Conservation (phyloP, 1,140 invertebrate genomes). For the Euura lappo region DNA sequence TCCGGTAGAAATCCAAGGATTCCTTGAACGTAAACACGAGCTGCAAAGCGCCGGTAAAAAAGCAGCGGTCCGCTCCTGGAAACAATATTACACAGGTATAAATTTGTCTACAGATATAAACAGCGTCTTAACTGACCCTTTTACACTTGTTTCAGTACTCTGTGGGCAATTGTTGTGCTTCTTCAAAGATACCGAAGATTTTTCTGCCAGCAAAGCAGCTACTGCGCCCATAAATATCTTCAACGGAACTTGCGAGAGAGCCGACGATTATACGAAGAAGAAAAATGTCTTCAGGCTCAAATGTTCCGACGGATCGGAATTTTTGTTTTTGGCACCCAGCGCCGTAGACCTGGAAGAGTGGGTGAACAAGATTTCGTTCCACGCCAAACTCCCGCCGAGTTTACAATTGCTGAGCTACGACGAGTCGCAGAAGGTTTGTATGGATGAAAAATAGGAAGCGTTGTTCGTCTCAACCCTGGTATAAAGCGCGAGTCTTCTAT, state of each 20-base stretch:
- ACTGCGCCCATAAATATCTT: conserved; percentile 90
- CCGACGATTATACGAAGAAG: conserved; percentile 93
- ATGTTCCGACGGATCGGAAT: conserved; percentile 91
- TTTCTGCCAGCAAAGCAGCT: conserved; percentile 84
- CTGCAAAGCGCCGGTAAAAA: conserved; percentile 91
- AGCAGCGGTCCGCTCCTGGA: conserved; percentile 95
- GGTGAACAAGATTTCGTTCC: conserved; percentile 93
- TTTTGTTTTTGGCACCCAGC: conserved; percentile 81
- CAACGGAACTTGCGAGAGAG: conserved; percentile 82
- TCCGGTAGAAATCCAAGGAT: conserved; percentile 90
- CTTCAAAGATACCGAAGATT: conserved; percentile 95
- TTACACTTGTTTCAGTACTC: conserved; percentile 67
- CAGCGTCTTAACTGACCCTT: not conserved
- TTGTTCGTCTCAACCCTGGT: conserved; percentile 12
- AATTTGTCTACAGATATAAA: not conserved
- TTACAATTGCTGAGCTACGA: conserved; percentile 88
- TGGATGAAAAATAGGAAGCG: not conserved
- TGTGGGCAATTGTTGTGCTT: conserved; percentile 97
- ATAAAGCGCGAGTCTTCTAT: conserved; percentile 15
- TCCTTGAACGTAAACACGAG: conserved; percentile 94
- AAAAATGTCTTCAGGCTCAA: conserved; percentile 92
- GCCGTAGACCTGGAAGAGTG: conserved; percentile 87
- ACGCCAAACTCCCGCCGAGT: conserved; percentile 88
- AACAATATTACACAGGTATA: conserved; percentile 83
- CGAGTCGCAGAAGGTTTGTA: conserved; percentile 55